Percentiles rank a stretch among this genome's conserved stretches.
These are phyloP conservation scores for Malacoraja senta DNA, from an alignment of 2,797 vertebrate species.

Conservation along the genomic window DNA sequence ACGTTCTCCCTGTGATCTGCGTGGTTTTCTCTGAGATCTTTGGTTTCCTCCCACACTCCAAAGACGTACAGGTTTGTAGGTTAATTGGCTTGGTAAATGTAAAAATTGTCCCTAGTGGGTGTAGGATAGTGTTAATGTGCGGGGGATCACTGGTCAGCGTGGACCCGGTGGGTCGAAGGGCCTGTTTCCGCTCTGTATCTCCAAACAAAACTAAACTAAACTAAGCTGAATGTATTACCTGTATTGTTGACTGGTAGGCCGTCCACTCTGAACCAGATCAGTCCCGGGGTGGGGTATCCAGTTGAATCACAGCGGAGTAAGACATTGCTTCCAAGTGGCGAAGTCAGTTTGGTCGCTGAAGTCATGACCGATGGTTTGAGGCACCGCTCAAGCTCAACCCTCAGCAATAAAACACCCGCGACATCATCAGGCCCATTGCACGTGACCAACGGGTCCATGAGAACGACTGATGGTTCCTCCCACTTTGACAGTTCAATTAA, in stretches of 20 bases:
- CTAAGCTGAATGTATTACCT: conserved; percentile 59
- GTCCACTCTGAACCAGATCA: conserved; percentile 71
- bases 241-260: conserved; percentile 69
- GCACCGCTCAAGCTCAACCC: conserved; percentile 81
- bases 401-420: conserved; percentile 76
- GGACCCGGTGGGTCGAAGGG: too few species aligned
- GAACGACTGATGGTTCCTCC: conserved; percentile 58
- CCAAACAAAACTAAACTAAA: too few species aligned
- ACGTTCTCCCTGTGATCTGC: too few species aligned
- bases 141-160: too few species aligned
- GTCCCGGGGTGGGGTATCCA: conserved; percentile 78
- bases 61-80: too few species aligned
- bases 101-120: too few species aligned
- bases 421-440: conserved; percentile 80
- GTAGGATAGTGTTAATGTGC: too few species aligned
- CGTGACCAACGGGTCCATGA: conserved; percentile 74
- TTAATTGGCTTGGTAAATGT: too few species aligned
- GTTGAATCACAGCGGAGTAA: conserved; percentile 84
- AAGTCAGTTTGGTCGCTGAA: conserved; percentile 89
- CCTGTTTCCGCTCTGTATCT: too few species aligned
- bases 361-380: conserved; percentile 84
- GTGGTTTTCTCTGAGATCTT: too few species aligned
- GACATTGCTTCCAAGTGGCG: conserved; percentile 79
- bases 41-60: too few species aligned
- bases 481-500: conserved; percentile 83